Conservation (phyloP, 2,797 vertebrate species). For the Urophycis tenuis region DNA sequence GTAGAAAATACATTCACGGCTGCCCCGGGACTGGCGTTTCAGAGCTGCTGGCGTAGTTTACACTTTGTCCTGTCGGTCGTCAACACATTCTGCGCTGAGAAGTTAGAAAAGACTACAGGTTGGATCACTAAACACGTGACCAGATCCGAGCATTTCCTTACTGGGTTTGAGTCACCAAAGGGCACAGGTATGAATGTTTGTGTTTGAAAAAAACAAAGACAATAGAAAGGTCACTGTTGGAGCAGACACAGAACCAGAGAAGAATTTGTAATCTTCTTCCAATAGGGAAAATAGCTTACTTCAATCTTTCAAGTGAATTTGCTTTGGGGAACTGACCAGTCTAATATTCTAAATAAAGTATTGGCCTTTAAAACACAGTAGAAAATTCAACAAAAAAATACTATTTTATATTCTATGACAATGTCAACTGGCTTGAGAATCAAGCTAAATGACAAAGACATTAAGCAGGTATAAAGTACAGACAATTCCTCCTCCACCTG, state of each 20-base stretch:
- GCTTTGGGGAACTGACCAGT: neutral
- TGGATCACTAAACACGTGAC: neutral
- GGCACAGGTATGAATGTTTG: conserved; percentile 12
- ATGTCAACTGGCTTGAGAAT: neutral
- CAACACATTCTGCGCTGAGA: conserved; percentile 10
- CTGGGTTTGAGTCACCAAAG: conserved; percentile 53
- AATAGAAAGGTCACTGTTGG: neutral
- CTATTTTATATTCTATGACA: neutral
- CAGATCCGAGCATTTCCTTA: neutral
- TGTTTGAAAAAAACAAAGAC: neutral
- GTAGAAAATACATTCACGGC: conserved; percentile 55
- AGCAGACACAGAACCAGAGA: neutral
- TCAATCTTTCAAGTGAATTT: neutral
- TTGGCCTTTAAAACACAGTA: neutral
- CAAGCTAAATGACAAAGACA: neutral
- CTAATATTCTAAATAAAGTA: neutral
- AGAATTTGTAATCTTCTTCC: neutral
- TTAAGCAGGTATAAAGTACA: neutral
- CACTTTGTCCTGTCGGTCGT: conserved; percentile 21
- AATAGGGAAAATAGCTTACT: neutral
- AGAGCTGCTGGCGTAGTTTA: conserved; percentile 53
- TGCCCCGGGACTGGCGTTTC: conserved; percentile 28
- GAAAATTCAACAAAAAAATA: neutral
- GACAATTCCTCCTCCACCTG: neutral
- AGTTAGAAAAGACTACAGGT: conserved; percentile 36